phyloP scores from a whole-genome alignment of 2,797 vertebrate species.

The Platyrinchus mystaceus region DNA sequence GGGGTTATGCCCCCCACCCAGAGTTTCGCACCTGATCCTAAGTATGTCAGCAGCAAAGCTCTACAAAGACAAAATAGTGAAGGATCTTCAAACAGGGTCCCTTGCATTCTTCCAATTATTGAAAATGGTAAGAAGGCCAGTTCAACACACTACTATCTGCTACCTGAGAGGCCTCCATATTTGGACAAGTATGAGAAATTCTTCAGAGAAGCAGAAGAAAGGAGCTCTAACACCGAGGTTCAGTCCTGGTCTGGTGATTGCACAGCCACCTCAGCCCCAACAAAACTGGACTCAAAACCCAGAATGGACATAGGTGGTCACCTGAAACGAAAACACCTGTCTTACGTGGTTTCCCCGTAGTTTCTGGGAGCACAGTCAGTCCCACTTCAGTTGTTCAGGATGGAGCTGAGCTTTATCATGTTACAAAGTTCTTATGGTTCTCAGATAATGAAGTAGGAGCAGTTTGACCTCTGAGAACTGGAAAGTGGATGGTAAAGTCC shows the following conservation, averaged over 20 bases:
- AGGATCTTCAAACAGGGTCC: conserved; percentile 79
- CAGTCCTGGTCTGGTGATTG: conserved; percentile 62
- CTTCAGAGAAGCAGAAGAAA: conserved; percentile 82
- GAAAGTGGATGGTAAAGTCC: conserved; percentile 20
- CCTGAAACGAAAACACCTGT: conserved; percentile 78
- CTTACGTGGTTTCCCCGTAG: conserved; percentile 84
- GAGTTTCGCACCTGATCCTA: conserved; percentile 96
- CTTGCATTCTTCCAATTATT: conserved; percentile 93
- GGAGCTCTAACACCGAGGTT: conserved; percentile 30
- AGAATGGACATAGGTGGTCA: conserved; percentile 67
- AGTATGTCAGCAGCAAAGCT: conserved; percentile 90
- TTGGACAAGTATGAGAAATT: conserved; percentile 86
- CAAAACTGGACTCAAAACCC: conserved; percentile 62
- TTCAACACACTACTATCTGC: conserved; percentile 93
- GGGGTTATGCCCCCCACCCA: conserved; percentile 97
- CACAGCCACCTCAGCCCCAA: not conserved
- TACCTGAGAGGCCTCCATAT: conserved; percentile 86
- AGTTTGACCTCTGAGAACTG: conserved; percentile 9
- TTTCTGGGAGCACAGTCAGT: not conserved
- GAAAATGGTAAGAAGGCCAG: conserved; percentile 91
- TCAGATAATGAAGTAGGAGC: not conserved
- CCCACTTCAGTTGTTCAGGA: not conserved
- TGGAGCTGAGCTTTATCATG: not conserved
- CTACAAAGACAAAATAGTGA: conserved; percentile 93
- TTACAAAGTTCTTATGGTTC: not conserved